Evolutionary conservation across 2,113 vertebrate species (phyloP).

Genomic region (Gambusia holbrooki): DNA sequence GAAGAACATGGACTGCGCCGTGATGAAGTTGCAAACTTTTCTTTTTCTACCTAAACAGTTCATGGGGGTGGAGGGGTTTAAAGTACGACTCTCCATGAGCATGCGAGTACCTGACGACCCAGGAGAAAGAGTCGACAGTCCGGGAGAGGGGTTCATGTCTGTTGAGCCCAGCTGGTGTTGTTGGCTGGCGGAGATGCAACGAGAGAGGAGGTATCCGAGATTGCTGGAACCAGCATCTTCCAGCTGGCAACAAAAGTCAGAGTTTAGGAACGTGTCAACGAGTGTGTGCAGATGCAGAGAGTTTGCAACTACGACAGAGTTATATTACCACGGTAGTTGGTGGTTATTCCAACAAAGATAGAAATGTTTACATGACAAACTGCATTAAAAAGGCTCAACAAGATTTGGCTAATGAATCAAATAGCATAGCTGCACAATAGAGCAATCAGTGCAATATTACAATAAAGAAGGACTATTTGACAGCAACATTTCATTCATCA

Average conservation of each 20-base stretch:
- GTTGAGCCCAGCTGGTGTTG: conserved; percentile 83
- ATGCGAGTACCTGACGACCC: conserved; percentile 89
- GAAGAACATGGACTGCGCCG: not conserved
- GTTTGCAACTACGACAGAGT: too few species aligned
- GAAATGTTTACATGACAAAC: too few species aligned
- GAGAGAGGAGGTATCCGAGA: conserved; percentile 91
- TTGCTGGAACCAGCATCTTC: conserved; percentile 96
- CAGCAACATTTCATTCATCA: not conserved
- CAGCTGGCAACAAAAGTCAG: conserved; percentile 75
- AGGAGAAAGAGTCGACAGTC: conserved; percentile 92
- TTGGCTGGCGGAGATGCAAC: conserved; percentile 92
- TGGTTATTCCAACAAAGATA: too few species aligned
- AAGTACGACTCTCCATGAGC: not conserved
- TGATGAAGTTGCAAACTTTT: not conserved
- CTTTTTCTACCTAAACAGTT: not conserved
- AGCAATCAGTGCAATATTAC: too few species aligned
- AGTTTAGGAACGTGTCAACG: not conserved
- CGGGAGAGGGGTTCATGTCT: conserved; percentile 94
- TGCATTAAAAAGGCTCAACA: too few species aligned
- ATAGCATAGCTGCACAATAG: too few species aligned
- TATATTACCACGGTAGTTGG: too few species aligned
- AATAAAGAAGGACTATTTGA: too few species aligned
- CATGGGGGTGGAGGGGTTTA: not conserved
- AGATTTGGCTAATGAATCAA: too few species aligned
- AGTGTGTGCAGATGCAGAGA: too few species aligned